These are phyloP conservation scores for Bilobella aurantiaca DNA, from an alignment of 1,140 invertebrate genomes.

Conservation along the genomic window DNA sequence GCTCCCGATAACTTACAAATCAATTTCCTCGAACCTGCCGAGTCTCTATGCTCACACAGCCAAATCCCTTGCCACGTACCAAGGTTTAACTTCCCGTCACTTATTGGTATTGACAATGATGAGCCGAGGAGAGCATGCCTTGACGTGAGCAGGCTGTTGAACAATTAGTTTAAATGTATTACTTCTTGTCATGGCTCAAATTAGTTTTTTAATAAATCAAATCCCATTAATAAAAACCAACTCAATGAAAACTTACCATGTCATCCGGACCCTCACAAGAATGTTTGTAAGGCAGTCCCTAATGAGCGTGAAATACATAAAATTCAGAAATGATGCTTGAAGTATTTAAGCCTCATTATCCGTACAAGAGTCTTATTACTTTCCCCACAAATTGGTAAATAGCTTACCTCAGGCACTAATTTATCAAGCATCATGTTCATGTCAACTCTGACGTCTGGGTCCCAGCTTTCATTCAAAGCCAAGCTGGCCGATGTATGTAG, in stretches of 20 bases:
- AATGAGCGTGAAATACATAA: conserved; percentile 25
- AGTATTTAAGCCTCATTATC: too few relatives aligned
- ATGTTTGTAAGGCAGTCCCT: conserved; percentile 83
- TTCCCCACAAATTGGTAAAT: background rate
- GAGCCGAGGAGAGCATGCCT: conserved; percentile 92
- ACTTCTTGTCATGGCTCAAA: too few relatives aligned
- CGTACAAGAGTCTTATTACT: background rate
- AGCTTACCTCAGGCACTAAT: conserved; percentile 79
- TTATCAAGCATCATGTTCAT: conserved; percentile 99
- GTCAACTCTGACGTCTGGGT: conserved; percentile 57
- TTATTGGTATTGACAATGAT: conserved; percentile 87
- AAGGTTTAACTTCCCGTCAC: conserved; percentile 84
- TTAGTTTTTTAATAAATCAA: too few relatives aligned
- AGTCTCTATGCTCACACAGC: conserved; percentile 93
- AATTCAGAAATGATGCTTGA: too few relatives aligned
- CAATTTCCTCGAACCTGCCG: conserved; percentile 81
- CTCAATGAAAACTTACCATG: conserved; percentile 67
- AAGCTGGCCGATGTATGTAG: conserved; percentile 94
- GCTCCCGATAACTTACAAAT: too few relatives aligned
- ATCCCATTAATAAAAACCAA: too few relatives aligned
- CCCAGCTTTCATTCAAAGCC: conserved; percentile 89
- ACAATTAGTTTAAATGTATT: conserved; percentile 37
- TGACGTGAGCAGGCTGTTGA: conserved; percentile 91
- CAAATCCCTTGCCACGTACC: conserved; percentile 96
- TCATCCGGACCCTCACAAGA: conserved; percentile 95